phyloP scores from a whole-genome alignment of 37 sponge, comb jelly and placozoan genomes.

The Spongilla lacustris region DNA sequence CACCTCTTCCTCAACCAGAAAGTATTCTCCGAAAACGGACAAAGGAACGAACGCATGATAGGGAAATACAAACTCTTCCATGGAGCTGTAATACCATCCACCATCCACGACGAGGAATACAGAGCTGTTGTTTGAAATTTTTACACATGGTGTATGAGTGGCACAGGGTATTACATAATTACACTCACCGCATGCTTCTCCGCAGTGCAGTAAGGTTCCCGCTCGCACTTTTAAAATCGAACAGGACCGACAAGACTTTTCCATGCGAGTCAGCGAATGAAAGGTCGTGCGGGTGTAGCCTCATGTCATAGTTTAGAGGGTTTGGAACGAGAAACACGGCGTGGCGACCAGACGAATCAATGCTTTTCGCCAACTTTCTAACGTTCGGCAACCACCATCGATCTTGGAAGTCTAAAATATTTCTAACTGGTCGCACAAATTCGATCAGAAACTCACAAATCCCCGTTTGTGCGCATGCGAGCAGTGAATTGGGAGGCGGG shows the following conservation, averaged over 20 bases:
- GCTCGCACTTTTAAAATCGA: not conserved
- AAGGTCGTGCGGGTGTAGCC: not conserved
- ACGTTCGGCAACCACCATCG: not conserved
- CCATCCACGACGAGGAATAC: not conserved
- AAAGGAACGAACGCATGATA: not conserved
- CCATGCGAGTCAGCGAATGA: not conserved
- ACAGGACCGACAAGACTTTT: not conserved
- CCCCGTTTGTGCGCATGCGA: not conserved
- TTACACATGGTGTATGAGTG: too few relatives aligned
- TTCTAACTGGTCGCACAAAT: not conserved
- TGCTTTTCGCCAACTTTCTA: not conserved
- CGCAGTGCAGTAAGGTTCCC: not conserved
- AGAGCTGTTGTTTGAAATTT: not conserved
- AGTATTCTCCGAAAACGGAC: not conserved
- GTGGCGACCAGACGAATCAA: not conserved
- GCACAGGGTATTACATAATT: not conserved
- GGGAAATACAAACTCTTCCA: not conserved
- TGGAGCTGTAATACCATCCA: not conserved
- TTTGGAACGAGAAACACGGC: not conserved
- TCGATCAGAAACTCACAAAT: not conserved
- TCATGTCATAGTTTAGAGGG: not conserved
- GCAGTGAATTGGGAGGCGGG: not conserved
- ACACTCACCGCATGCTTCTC: not conserved
- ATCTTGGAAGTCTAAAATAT: not conserved
- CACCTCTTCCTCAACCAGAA: not conserved